Percentiles rank a stretch among this genome's conserved stretches.
These are phyloP conservation scores for Erpobdella octoculata DNA, from an alignment of 2,888 invertebrate species.

Conservation along the genomic window DNA sequence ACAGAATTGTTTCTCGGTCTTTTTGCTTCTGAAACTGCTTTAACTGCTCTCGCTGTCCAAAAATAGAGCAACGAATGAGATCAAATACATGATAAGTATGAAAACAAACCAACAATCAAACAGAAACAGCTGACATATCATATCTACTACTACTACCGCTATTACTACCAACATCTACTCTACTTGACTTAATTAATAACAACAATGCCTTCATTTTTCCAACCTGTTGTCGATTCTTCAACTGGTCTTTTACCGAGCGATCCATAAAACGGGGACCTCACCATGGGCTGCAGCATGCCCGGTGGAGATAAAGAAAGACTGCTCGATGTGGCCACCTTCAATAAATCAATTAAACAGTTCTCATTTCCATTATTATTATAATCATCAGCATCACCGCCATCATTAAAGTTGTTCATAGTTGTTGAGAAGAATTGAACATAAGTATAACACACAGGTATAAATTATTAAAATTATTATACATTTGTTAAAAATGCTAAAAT, in stretches of 20 bases:
- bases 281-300: slow-evolving; percentile 8
- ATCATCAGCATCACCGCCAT: background rate
- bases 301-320: slow-evolving; percentile 2
- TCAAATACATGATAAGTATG: background rate
- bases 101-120: too few species aligned
- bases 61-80: background rate
- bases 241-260: slow-evolving; percentile 5
- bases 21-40: slow-evolving; percentile 7
- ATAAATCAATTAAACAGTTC: background rate
- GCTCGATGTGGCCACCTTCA: background rate
- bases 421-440: too few species aligned
- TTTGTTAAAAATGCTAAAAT: too few species aligned
- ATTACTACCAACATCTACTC: too few species aligned
- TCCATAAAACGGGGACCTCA: slow-evolving; percentile 13
- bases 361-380: background rate
- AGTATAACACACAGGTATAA: too few species aligned
- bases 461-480: background rate
- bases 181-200: too few species aligned
- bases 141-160: too few species aligned
- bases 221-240: background rate
- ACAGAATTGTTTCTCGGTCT: slow-evolving; percentile 18
- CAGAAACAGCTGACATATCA: too few species aligned
- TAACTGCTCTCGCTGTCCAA: background rate
- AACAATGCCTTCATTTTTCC: too few species aligned
- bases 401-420: too few species aligned